phyloP scores from a whole-genome alignment of 1,140 invertebrate genomes.

The Nixonia krombeini region DNA sequence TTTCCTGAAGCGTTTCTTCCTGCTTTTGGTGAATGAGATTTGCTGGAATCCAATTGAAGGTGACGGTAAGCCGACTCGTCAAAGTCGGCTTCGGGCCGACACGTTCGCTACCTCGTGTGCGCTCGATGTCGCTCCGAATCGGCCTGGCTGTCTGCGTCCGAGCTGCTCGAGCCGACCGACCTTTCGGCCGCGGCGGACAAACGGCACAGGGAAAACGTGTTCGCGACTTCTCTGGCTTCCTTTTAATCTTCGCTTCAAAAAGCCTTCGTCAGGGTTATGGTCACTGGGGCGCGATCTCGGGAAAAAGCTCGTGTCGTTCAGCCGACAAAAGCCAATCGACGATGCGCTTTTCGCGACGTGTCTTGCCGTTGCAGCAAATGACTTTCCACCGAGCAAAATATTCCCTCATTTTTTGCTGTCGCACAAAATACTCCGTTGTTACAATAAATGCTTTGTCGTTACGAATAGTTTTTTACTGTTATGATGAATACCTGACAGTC shows the following conservation, averaged over 20 bases:
- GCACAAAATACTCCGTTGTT: too few relatives aligned
- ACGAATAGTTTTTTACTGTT: too few relatives aligned
- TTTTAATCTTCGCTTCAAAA: conserved; percentile 36
- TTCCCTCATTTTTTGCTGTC: too few relatives aligned
- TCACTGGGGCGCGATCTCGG: conserved; percentile 9
- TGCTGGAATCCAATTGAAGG: conserved; percentile 38
- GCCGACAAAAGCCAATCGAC: too few relatives aligned
- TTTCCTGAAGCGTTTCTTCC: background rate
- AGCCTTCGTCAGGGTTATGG: conserved; percentile 28
- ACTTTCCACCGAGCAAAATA: too few relatives aligned
- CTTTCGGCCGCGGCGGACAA: background rate
- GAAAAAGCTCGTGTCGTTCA: too few relatives aligned
- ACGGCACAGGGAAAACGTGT: conserved; percentile 7
- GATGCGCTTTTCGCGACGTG: too few relatives aligned
- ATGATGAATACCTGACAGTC: too few relatives aligned
- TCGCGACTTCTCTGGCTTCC: conserved; percentile 25
- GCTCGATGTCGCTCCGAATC: background rate
- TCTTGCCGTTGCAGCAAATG: too few relatives aligned
- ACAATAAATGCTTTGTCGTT: too few relatives aligned
- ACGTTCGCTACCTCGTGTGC: conserved; percentile 31
- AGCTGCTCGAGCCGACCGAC: too few relatives aligned
- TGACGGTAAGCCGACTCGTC: conserved; percentile 34
- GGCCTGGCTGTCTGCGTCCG: too few relatives aligned
- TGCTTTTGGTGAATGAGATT: background rate
- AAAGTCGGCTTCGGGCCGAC: conserved; percentile 35